Conservation (phyloP, 2,888 invertebrate species). For the Epirrita christyi region DNA sequence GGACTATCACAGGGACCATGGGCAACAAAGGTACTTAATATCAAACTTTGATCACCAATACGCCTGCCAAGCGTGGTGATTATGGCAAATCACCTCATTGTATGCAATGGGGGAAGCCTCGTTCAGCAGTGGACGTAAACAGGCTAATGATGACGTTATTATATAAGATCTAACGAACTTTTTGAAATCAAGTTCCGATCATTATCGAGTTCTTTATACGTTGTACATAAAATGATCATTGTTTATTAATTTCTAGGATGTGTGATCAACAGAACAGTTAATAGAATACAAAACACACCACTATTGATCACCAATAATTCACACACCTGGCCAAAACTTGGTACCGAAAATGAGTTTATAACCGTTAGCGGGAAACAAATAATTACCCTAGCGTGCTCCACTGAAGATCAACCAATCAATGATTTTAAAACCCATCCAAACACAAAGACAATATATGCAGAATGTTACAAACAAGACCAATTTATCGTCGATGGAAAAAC, state of each 20-base stretch:
- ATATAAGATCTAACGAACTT: neutral
- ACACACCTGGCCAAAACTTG: conserved; percentile 2
- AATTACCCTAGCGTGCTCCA: conserved; percentile 28
- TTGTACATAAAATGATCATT: neutral
- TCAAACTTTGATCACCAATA: too few species aligned
- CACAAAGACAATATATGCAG: conserved; percentile 22
- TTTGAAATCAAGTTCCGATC: neutral
- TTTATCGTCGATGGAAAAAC: conserved; percentile 27
- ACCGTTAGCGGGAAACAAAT: conserved; percentile 9
- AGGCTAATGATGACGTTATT: too few species aligned
- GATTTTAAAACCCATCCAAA: conserved; percentile 23
- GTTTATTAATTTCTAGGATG: conserved; percentile 18
- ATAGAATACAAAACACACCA: conserved; percentile 12
- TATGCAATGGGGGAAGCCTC: too few species aligned
- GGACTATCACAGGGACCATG: too few species aligned
- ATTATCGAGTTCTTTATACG: neutral
- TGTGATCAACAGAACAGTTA: conserved; percentile 17
- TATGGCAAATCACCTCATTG: too few species aligned
- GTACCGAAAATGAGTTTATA: neutral
- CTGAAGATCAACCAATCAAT: conserved; percentile 20
- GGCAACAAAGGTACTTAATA: too few species aligned
- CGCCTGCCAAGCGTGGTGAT: too few species aligned
- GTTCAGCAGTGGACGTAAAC: too few species aligned
- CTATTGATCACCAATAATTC: conserved; percentile 8
- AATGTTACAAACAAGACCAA: conserved; percentile 31